Evolutionary conservation across 2,113 vertebrate genomes (phyloP), one percentile per base, ranked within the genome.

Genomic region (Alethe castanea): DNA sequence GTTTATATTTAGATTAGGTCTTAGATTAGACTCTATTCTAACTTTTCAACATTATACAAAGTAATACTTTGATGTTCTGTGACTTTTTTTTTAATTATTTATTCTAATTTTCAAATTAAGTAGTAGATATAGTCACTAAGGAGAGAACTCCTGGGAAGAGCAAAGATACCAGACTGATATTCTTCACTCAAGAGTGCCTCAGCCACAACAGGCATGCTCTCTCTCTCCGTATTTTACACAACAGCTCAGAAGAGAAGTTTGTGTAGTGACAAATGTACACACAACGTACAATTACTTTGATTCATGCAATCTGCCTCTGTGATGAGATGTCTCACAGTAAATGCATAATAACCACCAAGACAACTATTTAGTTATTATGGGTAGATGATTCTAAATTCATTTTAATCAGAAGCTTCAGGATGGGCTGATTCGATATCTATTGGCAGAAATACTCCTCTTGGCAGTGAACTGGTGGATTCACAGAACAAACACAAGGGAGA

Each of bases 401-500:
- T 91, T 92, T 86, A 90, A 94, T 94, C 62, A 89, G 93, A 91
- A 90, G 28, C 48, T 83, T 91, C 38, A 42, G 47, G 42, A 90
- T 94, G 2, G 5, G 28, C 40, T 90, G 33, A 5, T 92, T 92
- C 86, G 65, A 61, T 94, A 73, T 36, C 52, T 77, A 4, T 48
- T 92, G 85, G 80, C 47, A 80, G 92, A 89, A 92, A 52, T 7
- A 26, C 3, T 87, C 24, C 22, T 83, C 62, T 61, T 71, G 62
- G 71, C 66, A 74, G n/a, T 9, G 44, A 36, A 59, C 29, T 20
- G 67, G 19, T 22, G 59, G 18, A 50, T 79, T 62, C 36, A 60
- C 33, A 71, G 59, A 88, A 60, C 42, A 67, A 73, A 40, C 44
- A 57, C n/a, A 20, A 38, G 15, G 38, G 28, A 56, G 19, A 19